phyloP scores from a whole-genome alignment of 2,113 vertebrate species.

The Apaloderma vittatum region DNA sequence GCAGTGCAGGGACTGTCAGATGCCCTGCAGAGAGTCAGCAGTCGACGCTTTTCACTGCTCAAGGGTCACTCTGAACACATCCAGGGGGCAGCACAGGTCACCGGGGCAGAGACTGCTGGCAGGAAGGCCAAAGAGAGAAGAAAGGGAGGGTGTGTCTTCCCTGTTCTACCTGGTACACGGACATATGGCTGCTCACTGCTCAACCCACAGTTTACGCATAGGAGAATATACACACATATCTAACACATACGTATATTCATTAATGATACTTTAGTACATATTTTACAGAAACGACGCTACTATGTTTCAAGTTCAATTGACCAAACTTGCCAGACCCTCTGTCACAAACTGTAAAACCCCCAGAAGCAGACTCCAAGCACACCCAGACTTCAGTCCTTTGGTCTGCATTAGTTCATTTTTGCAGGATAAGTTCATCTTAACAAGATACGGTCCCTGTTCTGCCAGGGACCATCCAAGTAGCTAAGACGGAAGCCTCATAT shows the following conservation, averaged over 20 bases:
- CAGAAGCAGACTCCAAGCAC: not conserved
- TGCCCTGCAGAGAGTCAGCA: not conserved
- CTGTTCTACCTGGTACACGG: rapidly evolving
- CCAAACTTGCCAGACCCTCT: not conserved
- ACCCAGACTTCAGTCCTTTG: not conserved
- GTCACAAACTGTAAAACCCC: not conserved
- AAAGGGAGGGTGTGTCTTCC: not conserved
- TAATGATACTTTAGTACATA: not conserved
- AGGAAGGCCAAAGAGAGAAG: not conserved
- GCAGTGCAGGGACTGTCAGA: not conserved
- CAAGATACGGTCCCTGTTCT: not conserved
- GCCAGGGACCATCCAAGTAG: not conserved
- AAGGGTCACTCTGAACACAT: rapidly evolving
- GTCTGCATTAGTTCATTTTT: not conserved
- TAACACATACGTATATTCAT: rapidly evolving
- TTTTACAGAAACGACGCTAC: not conserved
- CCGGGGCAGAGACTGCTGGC: not conserved
- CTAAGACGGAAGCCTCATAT: not conserved
- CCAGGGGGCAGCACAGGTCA: not conserved
- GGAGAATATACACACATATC: not conserved
- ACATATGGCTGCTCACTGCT: not conserved
- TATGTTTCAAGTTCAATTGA: not conserved
- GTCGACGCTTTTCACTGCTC: not conserved
- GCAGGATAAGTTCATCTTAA: not conserved
- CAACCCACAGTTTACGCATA: not conserved